Base-by-base conservation (phyloP, 2,113 vertebrate species). In the Nycticebus coucang region DNA sequence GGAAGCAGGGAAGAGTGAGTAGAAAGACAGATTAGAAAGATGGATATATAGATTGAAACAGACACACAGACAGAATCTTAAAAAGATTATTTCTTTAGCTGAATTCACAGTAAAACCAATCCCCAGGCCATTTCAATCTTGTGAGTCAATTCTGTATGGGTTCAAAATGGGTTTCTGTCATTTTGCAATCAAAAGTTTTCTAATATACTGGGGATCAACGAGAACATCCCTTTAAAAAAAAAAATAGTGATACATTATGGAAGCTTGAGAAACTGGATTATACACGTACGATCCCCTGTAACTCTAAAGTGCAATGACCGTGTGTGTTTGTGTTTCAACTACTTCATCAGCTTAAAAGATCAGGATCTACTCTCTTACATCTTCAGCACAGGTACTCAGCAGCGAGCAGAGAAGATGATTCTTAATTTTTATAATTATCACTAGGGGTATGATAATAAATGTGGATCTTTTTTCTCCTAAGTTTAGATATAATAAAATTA, bases 331-430 rank as follows among this genome's bases (percentile, higher is more conserved):
- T 50, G 15, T 78, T 71, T 69, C 81, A 62, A 64, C 68, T 74
- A 94, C 50, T 57, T 86, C 26, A 74, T 45, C 62, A 93, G 37
- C 30, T 69, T 26, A 71, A 64, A 93, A 71, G 30, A 59, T 82
- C 13, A 30, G 59, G 66, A 62, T 55, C 7, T 89, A 88, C 21
- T 35, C 59, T 89, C 15, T 81, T 85, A 53, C 8, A 62, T 80
- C 35, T 18, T 53, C 5, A 62, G 41, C 12, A 59, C 0, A 41
- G 26, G 14, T 45, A 66, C 77, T 75, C 59, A 80, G 50, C 33
- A 30, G 28, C 72, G 18, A 83, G n/a, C 18, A 55, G 7, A 68
- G 53, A 87, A n/a, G 72, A 72, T 22, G 8, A 24, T 66, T 57
- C 19, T 64, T 64, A 37, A 13, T 53, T 72, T 84, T 72, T 22